These are phyloP conservation scores for Pseudopodoces humilis DNA, from an alignment of 2,113 vertebrate species.

Conservation along the genomic window DNA sequence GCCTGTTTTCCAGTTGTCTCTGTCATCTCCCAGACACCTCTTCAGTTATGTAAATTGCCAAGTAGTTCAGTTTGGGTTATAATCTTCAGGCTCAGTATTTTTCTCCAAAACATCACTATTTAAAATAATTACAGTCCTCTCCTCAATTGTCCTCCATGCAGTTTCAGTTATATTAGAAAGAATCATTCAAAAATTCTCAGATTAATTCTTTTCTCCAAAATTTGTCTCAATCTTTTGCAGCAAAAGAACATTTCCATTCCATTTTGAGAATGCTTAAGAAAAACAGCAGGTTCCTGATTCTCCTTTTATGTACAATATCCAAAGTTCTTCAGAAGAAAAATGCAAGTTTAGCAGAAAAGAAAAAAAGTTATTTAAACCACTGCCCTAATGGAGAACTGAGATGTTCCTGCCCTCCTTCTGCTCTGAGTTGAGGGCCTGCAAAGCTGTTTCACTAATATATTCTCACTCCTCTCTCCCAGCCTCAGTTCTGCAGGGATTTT, in stretches of 20 bases:
- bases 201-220: not conserved
- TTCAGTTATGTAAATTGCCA: not conserved
- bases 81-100: not conserved
- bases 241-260: not conserved
- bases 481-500: not conserved
- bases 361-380: not conserved
- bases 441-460: not conserved
- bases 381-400: not conserved
- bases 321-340: not conserved
- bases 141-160: not conserved
- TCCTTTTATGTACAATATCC: not conserved
- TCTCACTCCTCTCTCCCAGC: not conserved
- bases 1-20: not conserved
- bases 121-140: not conserved
- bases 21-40: not conserved
- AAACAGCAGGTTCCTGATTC: not conserved
- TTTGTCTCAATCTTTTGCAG: not conserved
- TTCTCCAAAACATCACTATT: not conserved
- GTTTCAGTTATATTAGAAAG: not conserved
- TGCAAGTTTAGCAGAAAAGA: not conserved
- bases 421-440: not conserved
- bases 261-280: not conserved
- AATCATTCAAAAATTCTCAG: not conserved
- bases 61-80: not conserved
- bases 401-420: not conserved